Base-by-base conservation (phyloP, 2,797 vertebrate genomes). In the Spinibarbus caldwelli region DNA sequence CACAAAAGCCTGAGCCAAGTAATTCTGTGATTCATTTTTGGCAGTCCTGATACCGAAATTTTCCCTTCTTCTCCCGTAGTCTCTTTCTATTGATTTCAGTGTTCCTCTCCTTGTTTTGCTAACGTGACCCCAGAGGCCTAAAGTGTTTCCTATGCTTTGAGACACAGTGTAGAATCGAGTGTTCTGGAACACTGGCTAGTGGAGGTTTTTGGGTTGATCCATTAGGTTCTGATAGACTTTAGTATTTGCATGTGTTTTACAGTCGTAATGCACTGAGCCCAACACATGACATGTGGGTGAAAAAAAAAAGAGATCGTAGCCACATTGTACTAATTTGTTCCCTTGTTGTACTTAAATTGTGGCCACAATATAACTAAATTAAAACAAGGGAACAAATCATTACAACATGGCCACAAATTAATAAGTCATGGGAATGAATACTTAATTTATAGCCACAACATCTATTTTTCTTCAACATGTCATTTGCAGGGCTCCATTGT, bases 21-120 rank as follows among this genome's bases (percentile, higher is more conserved):
- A 94, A 92, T 94, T 94, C 92, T 91, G 88, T 93, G 92, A 94
- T 94, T 94, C 91, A 89, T 94, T 92, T 91, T 91, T 94, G 93
- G 94, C 90, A 92, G 89, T 90, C 81, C 75, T 67, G 91, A 82
- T 43, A n/a, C 23, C 36, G 52, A 93, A 90, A 92, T 91, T 87
- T 88, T 92, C 86, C 93, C 88, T 89, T 87, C 89, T 89, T 87
- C 82, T 85, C 77, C 83, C 67, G 84, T n/a, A 85, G 86, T 93
- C 89, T 91, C 78, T 90, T 77, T 45, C 68, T 81, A 70, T 86
- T 82, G 17, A 76, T 83, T 71, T 85, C 38, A 75, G 26, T 71
- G 47, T 71, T 70, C 62, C 31, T 59, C 31, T 84, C 49, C 38
- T 88, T 84, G n/a, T 84, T 64, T 62, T 71, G 47, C 59, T 76